A percentile compares a stretch with the other conserved stretches of the same genome.
phyloP scores from a whole-genome alignment of 2,888 invertebrate genomes.

The Dendrolimus houi region DNA sequence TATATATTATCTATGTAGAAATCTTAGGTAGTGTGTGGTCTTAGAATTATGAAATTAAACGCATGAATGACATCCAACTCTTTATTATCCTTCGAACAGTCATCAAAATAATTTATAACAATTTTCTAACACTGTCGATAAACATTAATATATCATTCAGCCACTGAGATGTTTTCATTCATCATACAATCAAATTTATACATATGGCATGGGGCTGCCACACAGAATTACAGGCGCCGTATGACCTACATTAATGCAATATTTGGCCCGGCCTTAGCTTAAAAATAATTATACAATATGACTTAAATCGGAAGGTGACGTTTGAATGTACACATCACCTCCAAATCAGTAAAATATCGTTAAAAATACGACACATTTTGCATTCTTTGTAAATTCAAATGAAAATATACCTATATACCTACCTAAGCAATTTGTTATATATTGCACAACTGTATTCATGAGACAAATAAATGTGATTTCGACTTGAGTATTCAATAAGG shows the following conservation, averaged over 20 bases:
- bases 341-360: conserved; percentile 63
- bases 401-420: conserved; percentile 68
- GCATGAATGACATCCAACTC: conserved; percentile 73
- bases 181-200: conserved; percentile 46
- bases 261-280: conserved; percentile 75
- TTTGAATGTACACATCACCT: conserved; percentile 25
- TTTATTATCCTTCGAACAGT: conserved; percentile 78
- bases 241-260: conserved; percentile 70
- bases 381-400: conserved; percentile 69
- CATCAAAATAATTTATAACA: conserved; percentile 79
- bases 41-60: conserved; percentile 29
- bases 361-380: conserved; percentile 73
- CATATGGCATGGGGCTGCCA: conserved; percentile 58
- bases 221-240: conserved; percentile 57
- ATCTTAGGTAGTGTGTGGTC: neutral
- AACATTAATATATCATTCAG: conserved; percentile 72
- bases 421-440: conserved; percentile 68
- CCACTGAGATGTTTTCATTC: conserved; percentile 67
- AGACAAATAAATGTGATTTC: conserved; percentile 57
- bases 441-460: conserved; percentile 71
- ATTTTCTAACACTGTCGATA: conserved; percentile 77
- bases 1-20: too few relatives aligned
- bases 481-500: conserved; percentile 71
- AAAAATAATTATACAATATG: conserved; percentile 71
- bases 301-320: conserved; percentile 51